Evolutionary conservation across 2,797 vertebrate species (phyloP).

Genomic region (Gephyroberyx darwinii): DNA sequence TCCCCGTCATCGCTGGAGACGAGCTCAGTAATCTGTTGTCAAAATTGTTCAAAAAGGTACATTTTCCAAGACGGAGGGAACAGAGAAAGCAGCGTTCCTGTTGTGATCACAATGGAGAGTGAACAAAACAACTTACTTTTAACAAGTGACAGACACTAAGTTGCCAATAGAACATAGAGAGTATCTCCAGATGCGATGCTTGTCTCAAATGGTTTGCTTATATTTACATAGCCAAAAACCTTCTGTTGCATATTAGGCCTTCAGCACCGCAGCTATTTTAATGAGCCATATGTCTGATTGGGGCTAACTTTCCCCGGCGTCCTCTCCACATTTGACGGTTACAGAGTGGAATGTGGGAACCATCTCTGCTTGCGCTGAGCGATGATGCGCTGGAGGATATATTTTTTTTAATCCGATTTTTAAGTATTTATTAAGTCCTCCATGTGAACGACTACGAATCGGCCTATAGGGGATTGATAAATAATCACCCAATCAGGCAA

Average conservation of each 20-base stretch:
- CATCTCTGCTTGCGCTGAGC: too few species aligned
- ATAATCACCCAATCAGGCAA: too few species aligned
- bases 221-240: slow-evolving; percentile 55
- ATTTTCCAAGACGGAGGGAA: slow-evolving; percentile 20
- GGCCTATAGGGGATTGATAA: too few species aligned
- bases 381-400: too few species aligned
- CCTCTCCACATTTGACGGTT: slow-evolving; percentile 13
- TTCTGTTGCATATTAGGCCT: slow-evolving; percentile 57
- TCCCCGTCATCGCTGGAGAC: too few species aligned
- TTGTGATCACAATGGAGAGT: slow-evolving; percentile 26
- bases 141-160: slow-evolving; percentile 15
- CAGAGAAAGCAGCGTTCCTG: not conserved
- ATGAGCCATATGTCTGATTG: slow-evolving; percentile 60
- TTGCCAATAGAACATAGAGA: slow-evolving; percentile 45
- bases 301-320: slow-evolving; percentile 18
- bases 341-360: not conserved
- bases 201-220: slow-evolving; percentile 49
- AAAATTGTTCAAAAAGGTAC: not conserved
- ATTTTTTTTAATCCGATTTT: too few species aligned
- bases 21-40: slow-evolving; percentile 13
- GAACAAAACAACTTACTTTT: slow-evolving; percentile 36
- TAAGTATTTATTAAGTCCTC: too few species aligned
- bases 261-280: slow-evolving; percentile 49
- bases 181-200: slow-evolving; percentile 50
- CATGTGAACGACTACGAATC: too few species aligned